Evolutionary conservation across 2,113 vertebrate species (phyloP).

Genomic region (Manacus vitellinus): DNA sequence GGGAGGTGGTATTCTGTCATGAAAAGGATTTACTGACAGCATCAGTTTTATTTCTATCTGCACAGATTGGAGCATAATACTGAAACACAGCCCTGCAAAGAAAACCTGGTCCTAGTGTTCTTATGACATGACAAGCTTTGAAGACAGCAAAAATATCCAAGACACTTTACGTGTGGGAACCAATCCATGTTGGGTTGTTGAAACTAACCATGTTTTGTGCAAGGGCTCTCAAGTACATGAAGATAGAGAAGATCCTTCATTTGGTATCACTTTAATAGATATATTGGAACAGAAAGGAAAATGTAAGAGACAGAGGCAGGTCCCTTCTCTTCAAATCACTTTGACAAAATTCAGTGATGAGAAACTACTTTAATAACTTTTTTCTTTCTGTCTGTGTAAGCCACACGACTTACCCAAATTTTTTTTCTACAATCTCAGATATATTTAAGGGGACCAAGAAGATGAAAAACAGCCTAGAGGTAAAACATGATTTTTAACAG

Average conservation of each 20-base stretch:
- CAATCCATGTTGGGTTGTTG: neutral
- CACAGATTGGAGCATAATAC: neutral
- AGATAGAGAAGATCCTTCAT: neutral
- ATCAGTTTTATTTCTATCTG: neutral
- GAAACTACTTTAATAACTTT: neutral
- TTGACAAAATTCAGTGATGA: neutral
- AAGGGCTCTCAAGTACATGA: neutral
- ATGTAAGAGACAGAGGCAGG: neutral
- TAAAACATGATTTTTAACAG: slow-evolving; percentile 4
- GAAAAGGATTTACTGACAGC: neutral
- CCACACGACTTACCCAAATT: neutral
- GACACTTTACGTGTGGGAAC: neutral
- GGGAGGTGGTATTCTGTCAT: neutral
- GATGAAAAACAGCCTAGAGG: neutral
- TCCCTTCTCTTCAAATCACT: neutral
- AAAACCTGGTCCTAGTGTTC: neutral
- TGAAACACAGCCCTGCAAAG: neutral
- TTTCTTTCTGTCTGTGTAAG: neutral
- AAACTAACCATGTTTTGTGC: neutral
- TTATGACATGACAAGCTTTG: neutral
- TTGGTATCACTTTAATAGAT: neutral
- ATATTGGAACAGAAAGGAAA: neutral
- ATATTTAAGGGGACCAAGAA: neutral
- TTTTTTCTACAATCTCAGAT: neutral
- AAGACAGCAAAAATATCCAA: neutral